Percentiles rank a stretch among this genome's conserved stretches.
phyloP scores from a whole-genome alignment of 2,113 vertebrate genomes.

The Galemys pyrenaicus region DNA sequence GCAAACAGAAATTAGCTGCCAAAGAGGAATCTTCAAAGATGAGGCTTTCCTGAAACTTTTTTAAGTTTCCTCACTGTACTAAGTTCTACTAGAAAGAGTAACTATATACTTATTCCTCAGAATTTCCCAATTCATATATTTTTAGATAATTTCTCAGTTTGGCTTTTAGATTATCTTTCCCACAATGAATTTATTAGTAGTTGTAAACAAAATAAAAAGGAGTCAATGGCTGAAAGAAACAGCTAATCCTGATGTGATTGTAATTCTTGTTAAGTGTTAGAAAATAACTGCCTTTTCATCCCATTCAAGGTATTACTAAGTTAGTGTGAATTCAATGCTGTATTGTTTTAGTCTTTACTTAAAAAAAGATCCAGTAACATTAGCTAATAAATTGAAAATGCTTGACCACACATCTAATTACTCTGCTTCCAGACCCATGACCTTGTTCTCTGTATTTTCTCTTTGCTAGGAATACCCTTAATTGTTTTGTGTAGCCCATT shows the following conservation, averaged over 20 bases:
- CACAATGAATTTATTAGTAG: not conserved
- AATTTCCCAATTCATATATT: not conserved
- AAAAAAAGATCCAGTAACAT: not conserved
- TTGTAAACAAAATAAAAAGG: not conserved
- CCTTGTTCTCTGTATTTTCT: not conserved
- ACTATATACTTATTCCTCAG: not conserved
- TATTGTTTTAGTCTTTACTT: not conserved
- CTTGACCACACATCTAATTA: not conserved
- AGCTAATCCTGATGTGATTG: not conserved
- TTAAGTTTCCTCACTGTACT: not conserved
- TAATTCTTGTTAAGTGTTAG: not conserved
- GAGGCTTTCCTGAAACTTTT: not conserved
- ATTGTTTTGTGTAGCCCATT: not conserved
- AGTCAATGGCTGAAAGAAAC: not conserved
- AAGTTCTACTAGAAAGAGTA: not conserved
- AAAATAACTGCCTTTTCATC: not conserved
- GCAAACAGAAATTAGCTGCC: not conserved
- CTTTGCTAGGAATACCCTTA: not conserved
- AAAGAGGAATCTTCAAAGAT: not conserved
- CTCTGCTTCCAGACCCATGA: not conserved
- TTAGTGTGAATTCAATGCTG: not conserved
- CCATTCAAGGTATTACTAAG: not conserved
- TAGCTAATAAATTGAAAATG: constrained; percentile 5
- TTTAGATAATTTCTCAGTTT: not conserved
- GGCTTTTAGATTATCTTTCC: not conserved